Conservation (phyloP, 2,888 invertebrate species). For the Alloscopus bannaensis region DNA sequence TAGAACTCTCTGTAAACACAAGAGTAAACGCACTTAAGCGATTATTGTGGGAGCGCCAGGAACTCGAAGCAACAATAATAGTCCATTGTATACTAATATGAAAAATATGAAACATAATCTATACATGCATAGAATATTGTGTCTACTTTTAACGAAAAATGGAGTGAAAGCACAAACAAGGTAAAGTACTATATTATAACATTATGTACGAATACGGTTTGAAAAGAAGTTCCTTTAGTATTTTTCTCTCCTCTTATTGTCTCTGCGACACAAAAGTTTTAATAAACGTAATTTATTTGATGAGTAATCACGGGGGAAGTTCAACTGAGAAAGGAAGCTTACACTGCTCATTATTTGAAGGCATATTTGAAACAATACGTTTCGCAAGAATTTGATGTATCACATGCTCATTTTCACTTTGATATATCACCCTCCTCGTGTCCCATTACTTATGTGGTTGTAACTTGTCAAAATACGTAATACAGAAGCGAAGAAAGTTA, state of each 20-base stretch:
- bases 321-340: conserved; percentile 24
- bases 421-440: too few relatives aligned
- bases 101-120: conserved; percentile 5
- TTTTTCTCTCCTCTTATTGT: conserved; percentile 19
- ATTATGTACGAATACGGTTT: conserved; percentile 44
- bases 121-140: too few relatives aligned
- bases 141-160: conserved; percentile 6
- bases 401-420: too few relatives aligned
- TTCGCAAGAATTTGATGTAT: too few relatives aligned
- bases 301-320: conserved; percentile 3
- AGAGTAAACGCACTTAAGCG: not conserved
- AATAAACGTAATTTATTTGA: conserved; percentile 57
- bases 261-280: conserved; percentile 52
- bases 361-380: not conserved
- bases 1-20: conserved; percentile 3
- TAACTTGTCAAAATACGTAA: conserved; percentile 25
- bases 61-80: conserved; percentile 29
- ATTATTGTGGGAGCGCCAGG: too few relatives aligned
- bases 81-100: conserved; percentile 25
- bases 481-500: conserved; percentile 19
- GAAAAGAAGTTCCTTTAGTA: conserved; percentile 47
- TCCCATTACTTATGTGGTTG: not conserved
- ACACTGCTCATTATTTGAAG: conserved; percentile 32
- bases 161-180: conserved; percentile 18
- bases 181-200: too few relatives aligned